A percentile compares a stretch with the other conserved stretches of the same genome.
Evolutionary conservation across 2,888 invertebrate species (phyloP).

Genomic region (Lithophane socia): DNA sequence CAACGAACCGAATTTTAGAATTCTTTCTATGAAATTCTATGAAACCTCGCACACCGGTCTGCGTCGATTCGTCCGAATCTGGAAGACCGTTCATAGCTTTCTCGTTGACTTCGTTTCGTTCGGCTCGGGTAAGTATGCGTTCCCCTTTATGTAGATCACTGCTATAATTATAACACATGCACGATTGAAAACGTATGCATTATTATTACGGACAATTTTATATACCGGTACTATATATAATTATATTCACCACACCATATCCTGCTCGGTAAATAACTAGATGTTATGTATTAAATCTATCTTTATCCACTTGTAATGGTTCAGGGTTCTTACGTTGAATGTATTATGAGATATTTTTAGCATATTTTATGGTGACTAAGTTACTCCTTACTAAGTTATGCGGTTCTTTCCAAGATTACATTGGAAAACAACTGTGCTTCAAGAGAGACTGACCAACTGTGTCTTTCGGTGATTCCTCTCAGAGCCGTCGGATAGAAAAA

Average conservation of each 20-base stretch:
- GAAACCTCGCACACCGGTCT: too few relatives aligned
- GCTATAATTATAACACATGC: background rate
- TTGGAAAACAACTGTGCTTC: background rate
- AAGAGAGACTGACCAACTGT: too few relatives aligned
- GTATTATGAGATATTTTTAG: conserved; percentile 23
- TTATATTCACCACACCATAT: conserved; percentile 57
- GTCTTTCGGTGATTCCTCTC: background rate
- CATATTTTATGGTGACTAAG: background rate
- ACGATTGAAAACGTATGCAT: conserved; percentile 9
- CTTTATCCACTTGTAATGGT: conserved; percentile 37
- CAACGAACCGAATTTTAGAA: too few relatives aligned
- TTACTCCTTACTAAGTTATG: conserved; percentile 7
- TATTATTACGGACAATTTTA: conserved; percentile 41
- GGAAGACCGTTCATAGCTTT: too few relatives aligned
- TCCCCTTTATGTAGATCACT: conserved; percentile 10
- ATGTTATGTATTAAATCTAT: conserved; percentile 41
- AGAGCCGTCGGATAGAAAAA: background rate
- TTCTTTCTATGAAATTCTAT: too few relatives aligned
- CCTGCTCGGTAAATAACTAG: conserved; percentile 66
- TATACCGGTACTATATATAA: conserved; percentile 45
- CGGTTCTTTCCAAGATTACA: background rate
- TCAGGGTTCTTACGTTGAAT: conserved; percentile 12
- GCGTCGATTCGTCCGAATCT: too few relatives aligned
- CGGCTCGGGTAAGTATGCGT: too few relatives aligned
- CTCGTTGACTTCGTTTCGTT: too few relatives aligned